Conservation (phyloP, 2,113 vertebrate genomes). For the Passer domesticus region DNA sequence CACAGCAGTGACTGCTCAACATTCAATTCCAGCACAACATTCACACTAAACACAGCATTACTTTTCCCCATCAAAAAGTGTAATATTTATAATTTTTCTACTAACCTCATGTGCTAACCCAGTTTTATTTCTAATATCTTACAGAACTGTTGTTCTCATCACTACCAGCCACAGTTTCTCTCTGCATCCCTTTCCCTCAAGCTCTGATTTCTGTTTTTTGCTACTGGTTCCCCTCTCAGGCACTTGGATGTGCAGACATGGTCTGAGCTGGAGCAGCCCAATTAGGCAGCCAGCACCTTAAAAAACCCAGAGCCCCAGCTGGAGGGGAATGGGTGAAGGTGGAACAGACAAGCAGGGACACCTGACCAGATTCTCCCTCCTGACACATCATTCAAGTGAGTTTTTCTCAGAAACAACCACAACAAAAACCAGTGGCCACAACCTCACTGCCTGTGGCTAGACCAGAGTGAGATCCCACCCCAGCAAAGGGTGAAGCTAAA, state of each 20-base stretch:
- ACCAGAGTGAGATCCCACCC: neutral
- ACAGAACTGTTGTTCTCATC: neutral
- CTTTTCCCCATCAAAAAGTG: neutral
- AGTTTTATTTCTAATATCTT: neutral
- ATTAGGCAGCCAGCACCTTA: neutral
- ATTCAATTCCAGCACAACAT: neutral
- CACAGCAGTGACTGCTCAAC: neutral
- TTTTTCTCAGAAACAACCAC: neutral
- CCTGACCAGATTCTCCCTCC: neutral
- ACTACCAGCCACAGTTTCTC: neutral
- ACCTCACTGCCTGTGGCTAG: neutral
- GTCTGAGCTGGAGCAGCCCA: fast-evolving
- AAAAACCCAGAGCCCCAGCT: neutral
- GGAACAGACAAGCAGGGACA: neutral
- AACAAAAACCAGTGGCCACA: neutral
- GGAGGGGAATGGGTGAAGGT: neutral
- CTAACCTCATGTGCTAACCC: neutral
- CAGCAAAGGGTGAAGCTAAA: neutral
- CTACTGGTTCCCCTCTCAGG: neutral
- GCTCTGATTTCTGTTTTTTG: neutral
- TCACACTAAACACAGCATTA: neutral
- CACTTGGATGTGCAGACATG: neutral
- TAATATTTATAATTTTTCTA: neutral
- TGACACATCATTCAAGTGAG: neutral
- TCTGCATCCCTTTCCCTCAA: neutral